Evolutionary conservation across 2,113 vertebrate genomes (phyloP), one percentile per base, ranked within the genome.

Genomic region (Phrynocephalus versicolor): DNA sequence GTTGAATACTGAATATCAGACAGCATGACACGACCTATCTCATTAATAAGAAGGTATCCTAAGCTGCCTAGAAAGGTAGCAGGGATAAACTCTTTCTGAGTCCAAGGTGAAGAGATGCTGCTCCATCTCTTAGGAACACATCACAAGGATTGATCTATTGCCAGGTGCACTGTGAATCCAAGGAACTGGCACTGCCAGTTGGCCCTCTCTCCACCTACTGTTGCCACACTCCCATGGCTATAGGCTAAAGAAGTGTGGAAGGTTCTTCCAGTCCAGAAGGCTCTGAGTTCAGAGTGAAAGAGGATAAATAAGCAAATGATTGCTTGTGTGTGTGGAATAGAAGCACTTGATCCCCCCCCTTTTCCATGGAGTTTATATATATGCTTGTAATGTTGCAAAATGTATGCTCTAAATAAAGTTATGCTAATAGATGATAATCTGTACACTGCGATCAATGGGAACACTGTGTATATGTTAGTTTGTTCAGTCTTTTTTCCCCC

Each of bases 341-440:
- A n/a, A 3, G 27, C 27, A 13, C 13, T n/a, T 16, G 10, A 27
- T 45, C 23, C 23, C 23, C 23, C 23, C 30, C 25, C 18, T 55
- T 55, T 25, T 12, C 27, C 13, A 75, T 15, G 73, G 30, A n/a
- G 27, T 75, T 75, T 30, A 12, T 75, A 51, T 9, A 51, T 51
- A 74, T 27, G 45, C 39, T 73, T 73, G 35, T 41, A 41, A 41
- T 41, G 37, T 23, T 74, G 71, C 19, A 73, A 73, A 21, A 14
- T 39, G 35, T 41, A 73, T 73, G 37, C 9, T 39, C 39, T 37
- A 72, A 72, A 72, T 72, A 72, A 73, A 85, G 84, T 87, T 90
- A 94, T 90, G 92, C 94, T 94, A 95, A 95, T 94, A 91, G 92
- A 95, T 95, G 94, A 79, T 94, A 94, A 94, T 94, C 41, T 93